Percentiles rank a stretch among this genome's conserved stretches.
These are phyloP conservation scores for Corvus moneduloides DNA, from an alignment of 2,113 vertebrate genomes.

Conservation along the genomic window DNA sequence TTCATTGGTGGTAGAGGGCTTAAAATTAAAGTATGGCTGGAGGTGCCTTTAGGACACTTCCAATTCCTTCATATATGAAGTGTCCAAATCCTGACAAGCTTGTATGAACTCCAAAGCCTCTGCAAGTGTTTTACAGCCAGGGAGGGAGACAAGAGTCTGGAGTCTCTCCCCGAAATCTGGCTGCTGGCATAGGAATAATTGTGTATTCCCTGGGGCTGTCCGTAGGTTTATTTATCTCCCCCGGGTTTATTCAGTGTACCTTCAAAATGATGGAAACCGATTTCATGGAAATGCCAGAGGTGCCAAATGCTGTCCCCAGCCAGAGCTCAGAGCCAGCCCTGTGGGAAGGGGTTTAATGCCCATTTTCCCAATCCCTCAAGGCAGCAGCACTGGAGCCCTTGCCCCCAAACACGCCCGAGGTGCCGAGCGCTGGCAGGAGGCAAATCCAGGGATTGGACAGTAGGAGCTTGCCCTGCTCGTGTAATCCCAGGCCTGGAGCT, in stretches of 20 bases:
- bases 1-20: not conserved
- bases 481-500: not conserved
- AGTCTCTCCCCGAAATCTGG: not conserved
- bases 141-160: not conserved
- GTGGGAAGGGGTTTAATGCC: not conserved
- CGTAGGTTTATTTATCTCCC: not conserved
- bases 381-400: not conserved
- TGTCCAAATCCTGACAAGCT: not conserved
- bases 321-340: not conserved
- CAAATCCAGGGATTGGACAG: not conserved
- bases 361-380: not conserved
- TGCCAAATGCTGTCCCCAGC: not conserved
- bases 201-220: not conserved
- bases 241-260: not conserved
- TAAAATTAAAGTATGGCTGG: not conserved
- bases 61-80: not conserved
- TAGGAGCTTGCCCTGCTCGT: not conserved
- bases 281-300: not conserved
- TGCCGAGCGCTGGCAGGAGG: fast-evolving
- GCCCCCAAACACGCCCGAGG: fast-evolving
- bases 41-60: not conserved
- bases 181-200: not conserved
- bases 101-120: not conserved
- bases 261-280: not conserved
- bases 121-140: not conserved